Evolutionary conservation across 1,140 invertebrate genomes (phyloP).

Genomic region (Popillia japonica): DNA sequence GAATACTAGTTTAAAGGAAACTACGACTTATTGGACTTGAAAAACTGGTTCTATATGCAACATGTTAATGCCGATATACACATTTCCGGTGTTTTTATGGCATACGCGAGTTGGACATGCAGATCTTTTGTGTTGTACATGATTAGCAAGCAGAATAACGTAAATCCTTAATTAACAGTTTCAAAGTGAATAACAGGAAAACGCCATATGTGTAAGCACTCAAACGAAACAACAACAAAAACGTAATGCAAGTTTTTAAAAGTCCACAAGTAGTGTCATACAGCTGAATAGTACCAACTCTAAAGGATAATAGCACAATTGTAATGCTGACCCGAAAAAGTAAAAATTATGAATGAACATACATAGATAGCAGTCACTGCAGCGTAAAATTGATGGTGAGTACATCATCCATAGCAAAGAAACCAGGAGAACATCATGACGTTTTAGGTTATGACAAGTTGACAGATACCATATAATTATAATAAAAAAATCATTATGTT

Average conservation of each 20-base stretch:
- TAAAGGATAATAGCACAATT: constrained; percentile 6
- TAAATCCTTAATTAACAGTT: not conserved
- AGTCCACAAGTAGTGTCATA: not conserved
- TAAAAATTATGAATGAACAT: constrained; percentile 19
- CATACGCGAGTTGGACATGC: not conserved
- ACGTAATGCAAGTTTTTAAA: too few relatives aligned
- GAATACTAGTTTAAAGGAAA: not conserved
- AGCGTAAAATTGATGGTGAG: too few relatives aligned
- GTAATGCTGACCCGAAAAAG: not conserved
- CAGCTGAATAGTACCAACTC: too few relatives aligned
- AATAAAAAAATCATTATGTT: not conserved
- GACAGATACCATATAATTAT: not conserved
- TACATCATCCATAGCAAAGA: too few relatives aligned
- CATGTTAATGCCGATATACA: constrained; percentile 2
- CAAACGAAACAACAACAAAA: not conserved
- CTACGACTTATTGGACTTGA: not conserved
- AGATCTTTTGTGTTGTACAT: not conserved
- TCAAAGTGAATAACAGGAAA: not conserved
- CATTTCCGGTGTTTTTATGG: not conserved
- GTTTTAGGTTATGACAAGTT: constrained; percentile 2
- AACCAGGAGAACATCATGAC: too few relatives aligned
- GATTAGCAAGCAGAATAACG: not conserved
- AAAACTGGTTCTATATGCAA: constrained; percentile 17
- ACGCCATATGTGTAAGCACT: not conserved
- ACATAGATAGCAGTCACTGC: not conserved